Evolutionary conservation across 2,888 invertebrate genomes (phyloP).

Genomic region (Suillia variegata): DNA sequence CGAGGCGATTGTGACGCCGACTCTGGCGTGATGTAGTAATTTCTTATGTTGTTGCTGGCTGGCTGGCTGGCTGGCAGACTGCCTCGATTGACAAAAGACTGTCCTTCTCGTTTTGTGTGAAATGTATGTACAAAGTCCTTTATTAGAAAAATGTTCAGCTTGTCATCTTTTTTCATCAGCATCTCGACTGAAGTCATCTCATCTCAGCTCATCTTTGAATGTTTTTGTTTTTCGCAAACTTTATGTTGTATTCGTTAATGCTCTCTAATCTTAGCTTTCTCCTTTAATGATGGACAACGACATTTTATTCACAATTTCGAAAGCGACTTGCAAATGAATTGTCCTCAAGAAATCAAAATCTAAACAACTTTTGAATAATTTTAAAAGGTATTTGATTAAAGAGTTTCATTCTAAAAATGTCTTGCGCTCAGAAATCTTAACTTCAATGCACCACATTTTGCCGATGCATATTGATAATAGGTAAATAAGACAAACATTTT

Average conservation of each 20-base stretch:
- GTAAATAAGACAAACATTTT: no score
- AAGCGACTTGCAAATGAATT: constrained; percentile 16
- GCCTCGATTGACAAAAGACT: constrained; percentile 27
- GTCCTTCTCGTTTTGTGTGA: constrained; percentile 18
- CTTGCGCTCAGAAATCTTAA: no score
- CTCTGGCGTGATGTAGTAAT: constrained; percentile 43
- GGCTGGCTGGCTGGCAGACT: constrained; percentile 24
- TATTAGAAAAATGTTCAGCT: constrained; percentile 53
- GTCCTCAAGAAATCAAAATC: no score
- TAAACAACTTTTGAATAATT: no score
- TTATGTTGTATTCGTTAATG: neutral
- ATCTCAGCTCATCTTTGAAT: constrained; percentile 20
- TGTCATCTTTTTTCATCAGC: constrained; percentile 54
- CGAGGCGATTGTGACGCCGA: constrained; percentile 2
- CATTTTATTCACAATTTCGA: constrained; percentile 12
- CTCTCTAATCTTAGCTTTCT: neutral
- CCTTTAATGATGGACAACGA: neutral
- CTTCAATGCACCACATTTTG: no score
- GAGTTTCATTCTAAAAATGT: no score
- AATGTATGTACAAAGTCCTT: constrained; percentile 26
- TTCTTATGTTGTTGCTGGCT: constrained; percentile 36
- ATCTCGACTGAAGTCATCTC: no score
- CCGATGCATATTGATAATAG: no score
- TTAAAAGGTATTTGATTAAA: no score
- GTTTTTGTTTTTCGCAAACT: neutral